Conservation (phyloP, 2,797 vertebrate genomes). For the Chlorospingus flavigularis region DNA sequence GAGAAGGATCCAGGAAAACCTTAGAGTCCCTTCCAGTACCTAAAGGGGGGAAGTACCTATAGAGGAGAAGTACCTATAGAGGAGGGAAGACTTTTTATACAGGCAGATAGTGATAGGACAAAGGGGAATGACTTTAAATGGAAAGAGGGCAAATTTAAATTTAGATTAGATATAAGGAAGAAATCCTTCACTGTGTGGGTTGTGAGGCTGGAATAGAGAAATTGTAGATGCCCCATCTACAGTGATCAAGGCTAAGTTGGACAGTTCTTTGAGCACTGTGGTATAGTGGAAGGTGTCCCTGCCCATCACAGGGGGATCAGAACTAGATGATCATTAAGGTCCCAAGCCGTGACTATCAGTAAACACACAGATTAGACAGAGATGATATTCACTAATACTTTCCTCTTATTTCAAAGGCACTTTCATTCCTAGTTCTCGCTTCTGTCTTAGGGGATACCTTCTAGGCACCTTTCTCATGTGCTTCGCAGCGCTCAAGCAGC, state of each 20-base stretch:
- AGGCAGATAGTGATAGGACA: neutral
- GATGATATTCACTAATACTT: neutral
- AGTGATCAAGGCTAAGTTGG: neutral
- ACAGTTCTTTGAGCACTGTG: neutral
- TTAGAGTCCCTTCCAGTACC: neutral
- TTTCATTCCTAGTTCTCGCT: neutral
- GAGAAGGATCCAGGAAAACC: neutral
- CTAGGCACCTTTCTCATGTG: neutral
- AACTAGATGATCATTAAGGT: neutral
- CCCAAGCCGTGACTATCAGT: neutral
- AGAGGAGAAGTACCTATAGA: neutral
- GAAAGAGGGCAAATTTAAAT: neutral
- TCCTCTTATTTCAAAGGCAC: neutral
- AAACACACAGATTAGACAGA: neutral
- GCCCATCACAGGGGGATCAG: fast-evolving
- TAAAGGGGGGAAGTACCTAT: neutral
- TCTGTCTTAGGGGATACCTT: neutral
- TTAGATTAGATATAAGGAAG: neutral
- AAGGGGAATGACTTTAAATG: neutral
- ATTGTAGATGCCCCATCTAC: neutral
- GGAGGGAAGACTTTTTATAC: neutral
- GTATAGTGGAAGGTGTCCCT: neutral
- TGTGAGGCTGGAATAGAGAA: neutral
- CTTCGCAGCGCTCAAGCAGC: neutral
- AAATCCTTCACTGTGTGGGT: neutral